Evolutionary conservation across 2,888 invertebrate species (phyloP).

Genomic region (Dysmachus trigonus): DNA sequence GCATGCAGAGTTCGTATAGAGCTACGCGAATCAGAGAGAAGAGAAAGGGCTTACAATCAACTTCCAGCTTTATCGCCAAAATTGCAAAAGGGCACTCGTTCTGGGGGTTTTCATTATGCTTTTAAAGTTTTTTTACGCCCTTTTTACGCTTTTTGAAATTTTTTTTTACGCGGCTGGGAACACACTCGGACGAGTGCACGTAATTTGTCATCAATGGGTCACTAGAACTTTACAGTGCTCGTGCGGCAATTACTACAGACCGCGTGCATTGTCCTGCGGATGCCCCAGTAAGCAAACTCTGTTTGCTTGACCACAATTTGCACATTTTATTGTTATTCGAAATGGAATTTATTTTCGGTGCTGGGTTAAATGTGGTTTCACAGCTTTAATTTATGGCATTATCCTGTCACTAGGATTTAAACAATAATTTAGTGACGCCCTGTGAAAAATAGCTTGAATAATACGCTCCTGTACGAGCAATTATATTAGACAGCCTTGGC

Average conservation of each 20-base stretch:
- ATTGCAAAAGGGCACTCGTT: background rate
- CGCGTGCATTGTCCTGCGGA: constrained; percentile 9
- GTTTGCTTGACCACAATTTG: constrained; percentile 38
- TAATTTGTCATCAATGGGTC: constrained; percentile 38
- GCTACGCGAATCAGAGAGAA: background rate
- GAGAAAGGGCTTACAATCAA: background rate
- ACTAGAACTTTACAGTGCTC: constrained; percentile 1
- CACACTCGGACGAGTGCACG: background rate
- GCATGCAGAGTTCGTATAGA: background rate
- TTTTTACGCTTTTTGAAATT: background rate
- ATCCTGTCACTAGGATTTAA: constrained; percentile 32
- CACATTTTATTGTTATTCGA: constrained; percentile 40
- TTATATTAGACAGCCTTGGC: background rate
- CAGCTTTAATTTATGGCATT: constrained; percentile 33
- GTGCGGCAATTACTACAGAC: constrained; percentile 8
- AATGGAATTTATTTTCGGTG: constrained; percentile 21
- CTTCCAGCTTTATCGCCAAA: background rate
- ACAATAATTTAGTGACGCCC: constrained; percentile 24
- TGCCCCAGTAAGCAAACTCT: constrained; percentile 27
- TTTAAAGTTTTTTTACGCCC: background rate
- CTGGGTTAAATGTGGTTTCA: constrained; percentile 36
- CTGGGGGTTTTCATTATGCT: constrained; percentile 16
- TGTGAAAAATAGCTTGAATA: constrained; percentile 21
- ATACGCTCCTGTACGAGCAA: background rate
- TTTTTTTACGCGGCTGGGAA: background rate